Conservation (phyloP, 2,888 invertebrate species). For the Craniophora ligustri region DNA sequence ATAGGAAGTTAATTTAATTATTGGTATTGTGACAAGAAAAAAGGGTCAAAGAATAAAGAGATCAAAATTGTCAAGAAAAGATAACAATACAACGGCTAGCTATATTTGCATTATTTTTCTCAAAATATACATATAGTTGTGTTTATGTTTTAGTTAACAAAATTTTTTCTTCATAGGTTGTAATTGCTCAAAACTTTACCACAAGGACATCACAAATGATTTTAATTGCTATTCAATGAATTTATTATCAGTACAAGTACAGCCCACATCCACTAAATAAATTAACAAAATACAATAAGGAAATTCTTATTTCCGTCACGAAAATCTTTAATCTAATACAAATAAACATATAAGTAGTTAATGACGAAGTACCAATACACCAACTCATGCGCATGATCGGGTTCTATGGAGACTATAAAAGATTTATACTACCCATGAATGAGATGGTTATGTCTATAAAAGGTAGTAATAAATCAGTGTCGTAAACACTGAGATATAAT, state of each 20-base stretch:
- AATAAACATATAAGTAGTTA: constrained; percentile 7
- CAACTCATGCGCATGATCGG: constrained; percentile 1
- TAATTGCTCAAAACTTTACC: constrained; percentile 1
- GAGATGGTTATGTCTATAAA: constrained; percentile 41
- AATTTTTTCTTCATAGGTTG: neutral
- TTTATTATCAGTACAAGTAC: constrained; percentile 8
- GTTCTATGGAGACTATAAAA: constrained; percentile 32
- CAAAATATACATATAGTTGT: too few species aligned
- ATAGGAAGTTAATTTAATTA: too few species aligned
- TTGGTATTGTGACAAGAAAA: too few species aligned
- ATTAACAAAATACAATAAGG: constrained; percentile 14
- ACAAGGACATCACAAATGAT: constrained; percentile 18
- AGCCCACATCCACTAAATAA: constrained; percentile 23
- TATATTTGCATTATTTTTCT: too few species aligned
- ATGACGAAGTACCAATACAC: neutral
- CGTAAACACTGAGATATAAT: neutral
- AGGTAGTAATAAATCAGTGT: constrained; percentile 30
- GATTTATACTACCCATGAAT: constrained; percentile 34
- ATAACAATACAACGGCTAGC: too few species aligned
- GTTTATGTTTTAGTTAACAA: too few species aligned
- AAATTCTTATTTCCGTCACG: constrained; percentile 23
- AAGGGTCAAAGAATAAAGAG: too few species aligned
- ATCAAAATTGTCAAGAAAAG: too few species aligned
- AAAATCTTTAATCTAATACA: constrained; percentile 24
- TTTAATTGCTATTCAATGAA: constrained; percentile 11